phyloP scores from a whole-genome alignment of 2,888 invertebrate genomes.

The Pristionchus japonicus region DNA sequence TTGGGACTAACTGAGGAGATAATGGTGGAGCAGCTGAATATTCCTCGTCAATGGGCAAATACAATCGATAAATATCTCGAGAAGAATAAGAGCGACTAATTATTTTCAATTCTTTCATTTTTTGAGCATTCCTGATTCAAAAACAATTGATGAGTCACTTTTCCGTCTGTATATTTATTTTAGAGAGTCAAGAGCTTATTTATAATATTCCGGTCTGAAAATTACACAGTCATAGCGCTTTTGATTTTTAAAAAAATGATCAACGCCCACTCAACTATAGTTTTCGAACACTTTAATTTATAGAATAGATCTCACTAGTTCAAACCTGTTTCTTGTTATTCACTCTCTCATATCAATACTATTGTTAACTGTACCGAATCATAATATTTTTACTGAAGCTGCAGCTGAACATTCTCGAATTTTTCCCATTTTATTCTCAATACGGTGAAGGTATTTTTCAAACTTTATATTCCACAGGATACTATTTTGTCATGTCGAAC shows the following conservation, averaged over 20 bases:
- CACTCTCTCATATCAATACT: slow-evolving; percentile 23
- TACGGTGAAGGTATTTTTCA: neutral
- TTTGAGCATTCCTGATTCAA: too few relatives aligned
- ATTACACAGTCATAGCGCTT: too few relatives aligned
- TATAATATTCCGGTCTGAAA: neutral
- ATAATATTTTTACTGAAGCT: neutral
- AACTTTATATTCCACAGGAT: neutral
- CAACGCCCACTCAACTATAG: too few relatives aligned
- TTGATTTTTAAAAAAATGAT: too few relatives aligned
- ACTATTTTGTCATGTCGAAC: neutral
- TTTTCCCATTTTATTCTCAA: neutral
- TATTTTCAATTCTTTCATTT: too few relatives aligned
- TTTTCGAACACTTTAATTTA: slow-evolving; percentile 12
- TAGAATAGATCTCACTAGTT: slow-evolving; percentile 22
- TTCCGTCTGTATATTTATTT: too few relatives aligned
- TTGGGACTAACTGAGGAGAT: neutral
- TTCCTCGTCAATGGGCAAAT: neutral
- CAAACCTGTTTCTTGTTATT: neutral
- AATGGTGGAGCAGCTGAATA: neutral
- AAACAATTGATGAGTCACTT: too few relatives aligned
- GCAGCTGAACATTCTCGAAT: neutral
- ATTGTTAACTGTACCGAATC: neutral
- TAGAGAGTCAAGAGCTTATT: too few relatives aligned
- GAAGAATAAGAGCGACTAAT: neutral
- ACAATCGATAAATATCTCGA: neutral